Evolutionary conservation across 2,888 invertebrate genomes (phyloP).

Genomic region (Dicroscelio sp.): DNA sequence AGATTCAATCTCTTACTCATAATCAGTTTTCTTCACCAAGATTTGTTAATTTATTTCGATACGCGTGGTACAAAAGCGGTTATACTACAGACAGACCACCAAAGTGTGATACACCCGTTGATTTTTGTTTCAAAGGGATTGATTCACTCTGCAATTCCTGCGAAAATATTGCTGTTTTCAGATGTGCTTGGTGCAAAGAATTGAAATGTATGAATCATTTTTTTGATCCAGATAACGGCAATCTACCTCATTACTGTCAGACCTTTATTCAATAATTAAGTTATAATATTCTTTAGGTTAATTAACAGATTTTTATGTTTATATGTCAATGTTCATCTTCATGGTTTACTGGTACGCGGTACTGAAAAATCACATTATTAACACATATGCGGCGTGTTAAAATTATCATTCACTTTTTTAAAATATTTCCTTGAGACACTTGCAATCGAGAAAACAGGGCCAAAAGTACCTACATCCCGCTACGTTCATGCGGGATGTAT

Average conservation of each 20-base stretch:
- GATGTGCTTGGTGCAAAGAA: not conserved
- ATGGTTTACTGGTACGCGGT: too few relatives aligned
- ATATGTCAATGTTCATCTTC: too few relatives aligned
- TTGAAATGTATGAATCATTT: not conserved
- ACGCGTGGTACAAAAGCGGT: slow-evolving; percentile 74
- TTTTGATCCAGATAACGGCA: not conserved
- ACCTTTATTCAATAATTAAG: too few relatives aligned
- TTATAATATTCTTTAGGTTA: too few relatives aligned
- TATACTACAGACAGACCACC: slow-evolving; percentile 23
- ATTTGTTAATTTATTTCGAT: slow-evolving; percentile 66
- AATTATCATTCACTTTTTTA: too few relatives aligned
- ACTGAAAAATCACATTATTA: too few relatives aligned
- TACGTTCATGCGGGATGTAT: too few relatives aligned
- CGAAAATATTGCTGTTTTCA: not conserved
- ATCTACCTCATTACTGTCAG: not conserved
- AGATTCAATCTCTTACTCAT: slow-evolving; percentile 60
- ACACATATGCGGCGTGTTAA: too few relatives aligned
- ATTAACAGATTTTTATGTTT: too few relatives aligned
- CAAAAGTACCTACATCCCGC: too few relatives aligned
- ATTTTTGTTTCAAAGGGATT: not conserved
- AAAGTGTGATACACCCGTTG: not conserved
- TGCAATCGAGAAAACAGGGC: too few relatives aligned
- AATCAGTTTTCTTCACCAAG: slow-evolving; percentile 71
- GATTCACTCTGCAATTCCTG: not conserved
- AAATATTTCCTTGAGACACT: too few relatives aligned